Base-by-base conservation (phyloP, 1,140 invertebrate genomes). In the Penaeus japonicus region DNA sequence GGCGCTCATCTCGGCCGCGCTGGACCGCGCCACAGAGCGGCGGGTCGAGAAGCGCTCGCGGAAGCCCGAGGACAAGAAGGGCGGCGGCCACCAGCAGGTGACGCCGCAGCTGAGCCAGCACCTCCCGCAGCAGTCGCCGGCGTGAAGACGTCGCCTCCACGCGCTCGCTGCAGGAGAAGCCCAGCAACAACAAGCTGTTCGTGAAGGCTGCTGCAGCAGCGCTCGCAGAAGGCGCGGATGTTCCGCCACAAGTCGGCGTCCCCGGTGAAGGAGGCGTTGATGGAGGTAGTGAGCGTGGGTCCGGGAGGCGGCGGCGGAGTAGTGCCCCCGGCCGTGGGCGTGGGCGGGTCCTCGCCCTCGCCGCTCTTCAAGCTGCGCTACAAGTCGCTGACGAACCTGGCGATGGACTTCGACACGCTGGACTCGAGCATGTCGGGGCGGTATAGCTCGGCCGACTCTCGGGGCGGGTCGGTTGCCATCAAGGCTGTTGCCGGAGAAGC, bases 401-500 rank as follows among this genome's bases (percentile, higher is more conserved):
- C 95, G 5, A 96, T 96, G 94, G 96, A 96, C 91, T 92, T 96
- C 85, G 96, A 96, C 3, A 97, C 97, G 10, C 93, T 97, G 84
- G 96, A 97, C 92, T 97, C 96, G 27, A 97, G 96, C 92, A 96
- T 97, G 92, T 97, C 96, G 22, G 96, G 96, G 47, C 96, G 96
- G 18, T 94, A 96, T 62, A 96, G 96, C 5, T 97, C 96, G 27
- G 96, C 96, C 0, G 96, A 97, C 92, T 97, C 96, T n/a, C n/a
- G n/a, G 0, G 92, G 90, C 10, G 95, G 95, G 0, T 95, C 95
- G 30, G 89, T 89, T 15, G 90, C 91, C 32, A 96, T 90, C 32
- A 84, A 91, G 73, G 89, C 85, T 39, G 91, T 93, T 96, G 91
- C 96, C 96, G 32, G 96, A 97, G 91, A 97, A 97, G 92, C 94